Conservation (phyloP, 2,113 vertebrate species). For the Platichthys stellatus region DNA sequence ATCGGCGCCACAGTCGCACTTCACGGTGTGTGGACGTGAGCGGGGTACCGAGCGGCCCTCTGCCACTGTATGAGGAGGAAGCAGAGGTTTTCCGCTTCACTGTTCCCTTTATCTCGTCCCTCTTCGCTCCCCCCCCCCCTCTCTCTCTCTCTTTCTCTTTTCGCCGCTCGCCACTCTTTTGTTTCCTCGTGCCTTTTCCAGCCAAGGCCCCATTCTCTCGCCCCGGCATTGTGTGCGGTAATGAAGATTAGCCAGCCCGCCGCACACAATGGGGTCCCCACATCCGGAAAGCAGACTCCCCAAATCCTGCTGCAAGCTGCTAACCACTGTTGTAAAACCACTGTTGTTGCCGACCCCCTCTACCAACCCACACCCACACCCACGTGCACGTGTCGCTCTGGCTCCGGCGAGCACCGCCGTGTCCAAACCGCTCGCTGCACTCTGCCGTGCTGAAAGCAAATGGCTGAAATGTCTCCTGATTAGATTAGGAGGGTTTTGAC, state of each 20-base stretch:
- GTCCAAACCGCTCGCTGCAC: conserved; percentile 40
- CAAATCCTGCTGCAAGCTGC: conserved; percentile 76
- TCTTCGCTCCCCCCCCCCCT: conserved; percentile 32
- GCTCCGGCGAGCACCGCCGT: conserved; percentile 11
- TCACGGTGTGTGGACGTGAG: conserved; percentile 55
- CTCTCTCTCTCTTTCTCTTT: conserved; percentile 24
- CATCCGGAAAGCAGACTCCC: conserved; percentile 70
- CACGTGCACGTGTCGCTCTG: neutral
- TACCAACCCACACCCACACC: neutral
- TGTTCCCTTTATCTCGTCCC: conserved; percentile 71
- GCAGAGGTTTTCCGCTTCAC: conserved; percentile 70
- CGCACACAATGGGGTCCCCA: conserved; percentile 75
- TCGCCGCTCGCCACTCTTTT: conserved; percentile 66
- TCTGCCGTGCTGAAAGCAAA: conserved; percentile 59
- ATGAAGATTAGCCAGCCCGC: conserved; percentile 80
- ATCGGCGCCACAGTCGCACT: conserved; percentile 62
- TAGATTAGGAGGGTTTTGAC: conserved; percentile 78
- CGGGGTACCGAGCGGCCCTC: conserved; percentile 35
- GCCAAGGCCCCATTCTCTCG: conserved; percentile 71
- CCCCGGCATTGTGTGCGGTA: conserved; percentile 75
- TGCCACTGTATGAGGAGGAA: conserved; percentile 57
- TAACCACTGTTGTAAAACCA: conserved; percentile 68
- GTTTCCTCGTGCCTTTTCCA: conserved; percentile 73
- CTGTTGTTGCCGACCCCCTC: conserved; percentile 55
- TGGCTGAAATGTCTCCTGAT: conserved; percentile 68